These are phyloP conservation scores for Megalops cyprinoides DNA, from an alignment of 2,797 vertebrate species.

Conservation along the genomic window DNA sequence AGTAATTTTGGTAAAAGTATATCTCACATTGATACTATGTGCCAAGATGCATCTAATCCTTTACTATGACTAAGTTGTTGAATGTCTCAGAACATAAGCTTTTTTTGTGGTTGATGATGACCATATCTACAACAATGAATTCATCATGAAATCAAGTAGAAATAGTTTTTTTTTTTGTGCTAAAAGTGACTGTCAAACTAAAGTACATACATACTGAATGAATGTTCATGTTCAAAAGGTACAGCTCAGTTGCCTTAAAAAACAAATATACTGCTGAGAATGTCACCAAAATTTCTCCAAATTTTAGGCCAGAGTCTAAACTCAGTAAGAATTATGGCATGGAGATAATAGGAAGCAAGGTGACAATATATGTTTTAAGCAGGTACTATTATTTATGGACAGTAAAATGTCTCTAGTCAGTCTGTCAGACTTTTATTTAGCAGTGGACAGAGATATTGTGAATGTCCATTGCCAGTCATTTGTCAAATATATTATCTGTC, in stretches of 20 bases:
- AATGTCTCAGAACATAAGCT: too few relatives aligned
- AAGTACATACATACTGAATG: neutral
- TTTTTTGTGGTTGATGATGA: too few relatives aligned
- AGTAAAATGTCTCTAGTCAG: constrained; percentile 5
- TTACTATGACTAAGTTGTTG: too few relatives aligned
- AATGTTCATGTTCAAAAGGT: neutral
- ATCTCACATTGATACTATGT: too few relatives aligned
- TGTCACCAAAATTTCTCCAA: neutral
- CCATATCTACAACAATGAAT: too few relatives aligned
- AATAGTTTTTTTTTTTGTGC: too few relatives aligned
- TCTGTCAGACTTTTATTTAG: constrained; percentile 11
- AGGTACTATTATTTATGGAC: constrained; percentile 9
- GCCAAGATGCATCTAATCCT: too few relatives aligned
- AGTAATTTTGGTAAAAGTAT: too few relatives aligned
- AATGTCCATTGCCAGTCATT: constrained; percentile 4
- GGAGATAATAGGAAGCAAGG: neutral
- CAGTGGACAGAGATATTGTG: neutral
- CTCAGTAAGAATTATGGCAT: neutral
- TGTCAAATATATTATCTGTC: constrained; percentile 11
- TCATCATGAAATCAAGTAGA: too few relatives aligned
- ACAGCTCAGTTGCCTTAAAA: neutral
- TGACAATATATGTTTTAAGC: constrained; percentile 3
- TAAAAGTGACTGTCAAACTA: too few relatives aligned
- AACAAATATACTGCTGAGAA: neutral
- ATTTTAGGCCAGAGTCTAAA: constrained; percentile 8